Evolutionary conservation across 2,888 invertebrate genomes (phyloP), one percentile per base, ranked within the genome.

Genomic region (Esperia sulphurella): DNA sequence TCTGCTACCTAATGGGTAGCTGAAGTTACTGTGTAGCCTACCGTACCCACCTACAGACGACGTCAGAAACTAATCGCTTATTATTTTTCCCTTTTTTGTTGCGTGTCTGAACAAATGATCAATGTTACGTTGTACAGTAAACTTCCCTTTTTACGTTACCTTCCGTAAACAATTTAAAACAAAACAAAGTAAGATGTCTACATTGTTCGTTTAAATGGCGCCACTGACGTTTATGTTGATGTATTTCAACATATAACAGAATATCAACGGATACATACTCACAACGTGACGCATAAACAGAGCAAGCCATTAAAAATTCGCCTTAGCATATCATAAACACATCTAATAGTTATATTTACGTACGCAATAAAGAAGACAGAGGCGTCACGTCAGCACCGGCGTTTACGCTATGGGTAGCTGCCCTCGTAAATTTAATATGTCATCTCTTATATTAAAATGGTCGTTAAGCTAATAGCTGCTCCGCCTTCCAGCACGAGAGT

Each of bases 371-470:
- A 86, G 77, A 71, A 79, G 74, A 83, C 81, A 79, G 79, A 79
- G 79, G 83, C 80, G 76, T 81, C 81, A 81, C 75, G 82, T 75
- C 78, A 83, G 69, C 74, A 66, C 65, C 71, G 65, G 74, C 80
- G 79, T 75, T 82, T 78, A 77, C 72, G 74, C 74, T 62, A 68
- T 68, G 75, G 75, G 83, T 77, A 81, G 83, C 80, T 78, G 73
- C 70, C 76, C 77, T 88, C 86, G 83, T 86, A 86, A 87, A 87
- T 86, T 86, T 86, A 87, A 87, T 84, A 87, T 84, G 83, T 88
- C 86, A 86, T 85, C 85, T 86, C 76, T 79, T 80, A 84, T 88
- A 88, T 86, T 85, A 88, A 88, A 88, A 87, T 80, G 81, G 82
- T 85, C 87, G 87, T 87, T 87, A 86, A 82, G 84, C 83, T 88